Percentiles rank a stretch among this genome's conserved stretches.
phyloP scores from a whole-genome alignment of 2,888 invertebrate species.

The Drosophila rubida region DNA sequence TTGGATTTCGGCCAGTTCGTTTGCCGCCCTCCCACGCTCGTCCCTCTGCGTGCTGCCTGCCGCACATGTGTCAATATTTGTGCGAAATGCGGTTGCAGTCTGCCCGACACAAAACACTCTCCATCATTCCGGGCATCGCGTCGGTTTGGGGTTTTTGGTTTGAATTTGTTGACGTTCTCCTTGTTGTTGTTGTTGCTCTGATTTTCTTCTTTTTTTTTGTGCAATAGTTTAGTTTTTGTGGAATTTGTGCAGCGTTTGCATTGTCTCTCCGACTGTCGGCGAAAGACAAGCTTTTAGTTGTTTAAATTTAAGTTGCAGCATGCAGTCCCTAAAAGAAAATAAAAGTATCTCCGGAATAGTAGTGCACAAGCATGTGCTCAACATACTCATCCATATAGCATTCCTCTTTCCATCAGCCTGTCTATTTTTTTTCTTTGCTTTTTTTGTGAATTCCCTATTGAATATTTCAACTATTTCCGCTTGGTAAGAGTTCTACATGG shows the following conservation, averaged over 20 bases:
- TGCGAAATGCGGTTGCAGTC: constrained; percentile 75
- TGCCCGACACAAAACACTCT: constrained; percentile 67
- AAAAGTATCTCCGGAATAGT: constrained; percentile 17
- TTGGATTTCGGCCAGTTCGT: constrained; percentile 22
- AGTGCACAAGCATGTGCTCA: neutral
- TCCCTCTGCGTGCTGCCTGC: constrained; percentile 15
- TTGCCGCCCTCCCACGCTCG: neutral
- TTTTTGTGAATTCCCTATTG: constrained; percentile 56
- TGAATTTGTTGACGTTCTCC: constrained; percentile 29
- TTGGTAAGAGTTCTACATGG: constrained; percentile 52
- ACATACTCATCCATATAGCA: neutral
- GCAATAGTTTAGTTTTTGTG: constrained; percentile 32
- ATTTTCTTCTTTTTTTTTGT: neutral
- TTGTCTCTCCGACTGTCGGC: constrained; percentile 27
- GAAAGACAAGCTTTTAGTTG: constrained; percentile 70
- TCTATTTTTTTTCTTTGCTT: constrained; percentile 9
- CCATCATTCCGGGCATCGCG: constrained; percentile 49
- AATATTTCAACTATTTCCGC: constrained; percentile 67
- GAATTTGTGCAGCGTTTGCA: constrained; percentile 51
- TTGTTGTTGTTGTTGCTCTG: constrained; percentile 19
- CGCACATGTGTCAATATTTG: constrained; percentile 77
- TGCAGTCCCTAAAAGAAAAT: constrained; percentile 28
- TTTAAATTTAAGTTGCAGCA: constrained; percentile 69
- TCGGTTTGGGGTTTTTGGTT: constrained; percentile 26
- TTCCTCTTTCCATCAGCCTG: constrained; percentile 6